These are phyloP conservation scores for Cacoxenus indagator DNA, from an alignment of 2,888 invertebrate species.

Conservation along the genomic window DNA sequence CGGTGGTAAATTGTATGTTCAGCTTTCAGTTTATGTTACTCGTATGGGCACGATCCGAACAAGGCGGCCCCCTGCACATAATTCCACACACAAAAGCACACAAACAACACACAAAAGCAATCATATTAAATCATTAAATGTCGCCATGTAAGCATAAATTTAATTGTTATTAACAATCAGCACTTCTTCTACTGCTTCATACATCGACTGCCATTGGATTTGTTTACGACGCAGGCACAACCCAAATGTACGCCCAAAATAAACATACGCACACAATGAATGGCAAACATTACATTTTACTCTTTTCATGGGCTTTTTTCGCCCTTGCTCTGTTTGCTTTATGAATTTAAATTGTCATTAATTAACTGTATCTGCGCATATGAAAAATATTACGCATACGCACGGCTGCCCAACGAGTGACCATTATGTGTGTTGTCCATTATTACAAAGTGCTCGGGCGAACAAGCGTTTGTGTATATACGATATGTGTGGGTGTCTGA, in stretches of 20 bases:
- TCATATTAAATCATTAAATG: conserved; percentile 61
- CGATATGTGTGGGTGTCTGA: conserved; percentile 18
- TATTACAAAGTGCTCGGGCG: conserved; percentile 21
- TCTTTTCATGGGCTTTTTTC: conserved; percentile 57
- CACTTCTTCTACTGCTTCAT: conserved; percentile 42
- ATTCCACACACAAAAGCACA: not conserved
- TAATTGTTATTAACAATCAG: conserved; percentile 64
- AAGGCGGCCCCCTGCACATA: conserved; percentile 30
- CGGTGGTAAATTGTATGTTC: too few relatives aligned
- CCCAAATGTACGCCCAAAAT: not conserved
- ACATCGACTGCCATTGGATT: not conserved
- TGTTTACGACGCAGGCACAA: conserved; percentile 19
- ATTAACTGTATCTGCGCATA: conserved; percentile 50
- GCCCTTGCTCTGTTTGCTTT: conserved; percentile 54
- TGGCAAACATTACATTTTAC: conserved; percentile 35
- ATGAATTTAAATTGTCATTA: conserved; percentile 68
- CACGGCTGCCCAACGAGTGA: conserved; percentile 23
- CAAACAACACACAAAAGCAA: not conserved
- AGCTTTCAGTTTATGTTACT: conserved; percentile 39
- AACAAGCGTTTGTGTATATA: not conserved
- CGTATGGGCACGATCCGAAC: conserved; percentile 30
- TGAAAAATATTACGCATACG: conserved; percentile 49
- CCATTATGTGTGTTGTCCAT: not conserved
- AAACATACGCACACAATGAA: not conserved
- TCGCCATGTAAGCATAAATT: conserved; percentile 61